A percentile compares a stretch with the other conserved stretches of the same genome.
Evolutionary conservation across 2,797 vertebrate genomes (phyloP).

Genomic region (Poecile montanus): DNA sequence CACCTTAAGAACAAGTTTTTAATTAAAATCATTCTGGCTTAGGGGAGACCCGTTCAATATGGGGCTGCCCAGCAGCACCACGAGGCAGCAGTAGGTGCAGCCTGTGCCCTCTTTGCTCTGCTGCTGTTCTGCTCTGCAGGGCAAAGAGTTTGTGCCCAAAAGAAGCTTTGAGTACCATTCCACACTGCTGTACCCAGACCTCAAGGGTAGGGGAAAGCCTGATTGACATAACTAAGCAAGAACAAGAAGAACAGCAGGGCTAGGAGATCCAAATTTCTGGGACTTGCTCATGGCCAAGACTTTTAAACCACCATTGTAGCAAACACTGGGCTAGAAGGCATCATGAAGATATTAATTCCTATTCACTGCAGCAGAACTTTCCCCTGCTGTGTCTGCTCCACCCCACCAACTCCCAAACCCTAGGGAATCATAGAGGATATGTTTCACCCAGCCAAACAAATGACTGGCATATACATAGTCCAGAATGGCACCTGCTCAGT

Average conservation of each 20-base stretch:
- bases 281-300: fast-evolving
- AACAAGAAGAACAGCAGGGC: neutral
- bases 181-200: neutral
- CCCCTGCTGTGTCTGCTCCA: neutral
- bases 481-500: neutral
- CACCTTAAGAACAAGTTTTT: neutral
- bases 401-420: neutral
- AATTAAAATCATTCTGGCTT: neutral
- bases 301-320: neutral
- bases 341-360: neutral
- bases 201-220: neutral
- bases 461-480: neutral
- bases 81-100: neutral
- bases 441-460: neutral
- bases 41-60: neutral
- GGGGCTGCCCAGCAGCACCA: neutral
- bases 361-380: neutral
- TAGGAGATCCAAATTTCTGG: neutral
- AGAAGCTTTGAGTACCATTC: neutral
- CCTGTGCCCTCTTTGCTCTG: neutral
- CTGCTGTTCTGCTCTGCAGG: neutral
- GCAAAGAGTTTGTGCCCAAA: neutral
- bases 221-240: neutral
- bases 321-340: neutral
- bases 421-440: neutral